Evolutionary conservation across 2,113 vertebrate genomes (phyloP).

Genomic region (Paraplagusia blochii): DNA sequence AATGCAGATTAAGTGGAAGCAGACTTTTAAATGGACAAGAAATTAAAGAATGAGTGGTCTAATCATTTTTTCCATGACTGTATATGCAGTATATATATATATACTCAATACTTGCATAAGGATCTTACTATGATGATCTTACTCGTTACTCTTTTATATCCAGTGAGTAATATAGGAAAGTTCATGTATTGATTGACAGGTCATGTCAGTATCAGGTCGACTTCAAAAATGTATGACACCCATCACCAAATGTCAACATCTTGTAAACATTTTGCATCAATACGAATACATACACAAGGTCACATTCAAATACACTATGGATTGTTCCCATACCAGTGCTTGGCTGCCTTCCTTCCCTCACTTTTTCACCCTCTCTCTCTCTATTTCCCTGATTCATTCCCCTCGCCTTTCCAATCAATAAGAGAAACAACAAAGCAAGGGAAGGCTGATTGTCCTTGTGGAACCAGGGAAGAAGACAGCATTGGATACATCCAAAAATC

Average conservation of each 20-base stretch:
- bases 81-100: no score
- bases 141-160: no score
- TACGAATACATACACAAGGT: conserved; percentile 15
- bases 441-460: conserved; percentile 49
- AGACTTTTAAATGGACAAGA: no score
- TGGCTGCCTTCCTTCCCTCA: conserved; percentile 4
- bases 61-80: no score
- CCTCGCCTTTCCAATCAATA: conserved; percentile 54
- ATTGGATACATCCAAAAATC: conserved; percentile 28
- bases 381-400: conserved; percentile 58
- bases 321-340: conserved; percentile 66
- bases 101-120: no score
- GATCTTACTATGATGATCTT: no score
- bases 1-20: no score
- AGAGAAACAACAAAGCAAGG: conserved; percentile 33
- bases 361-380: not conserved
- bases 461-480: conserved; percentile 20
- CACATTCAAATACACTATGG: conserved; percentile 46
- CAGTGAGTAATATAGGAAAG: no score
- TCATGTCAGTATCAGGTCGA: no score
- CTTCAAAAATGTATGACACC: not conserved
- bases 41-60: no score
- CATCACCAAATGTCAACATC: conserved; percentile 3
- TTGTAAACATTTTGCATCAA: conserved; percentile 16
- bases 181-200: no score